A percentile compares a stretch with the other conserved stretches of the same genome.
Conservation (phyloP, 1,140 invertebrate species). For the Papilio helenus region DNA sequence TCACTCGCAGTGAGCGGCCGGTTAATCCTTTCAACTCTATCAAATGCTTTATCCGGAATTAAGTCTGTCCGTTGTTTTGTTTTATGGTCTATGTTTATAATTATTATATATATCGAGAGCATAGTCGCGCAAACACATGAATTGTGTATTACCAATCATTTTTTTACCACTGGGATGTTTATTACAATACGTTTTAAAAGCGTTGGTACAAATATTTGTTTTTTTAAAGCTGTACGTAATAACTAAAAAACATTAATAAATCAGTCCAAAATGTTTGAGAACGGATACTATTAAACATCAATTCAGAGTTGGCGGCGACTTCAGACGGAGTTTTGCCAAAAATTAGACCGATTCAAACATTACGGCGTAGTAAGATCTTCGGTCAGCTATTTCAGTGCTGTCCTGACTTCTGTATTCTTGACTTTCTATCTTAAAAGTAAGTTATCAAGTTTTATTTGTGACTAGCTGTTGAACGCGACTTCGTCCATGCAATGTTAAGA, state of each 20-base stretch:
- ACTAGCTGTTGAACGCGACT: no score
- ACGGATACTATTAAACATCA: not conserved
- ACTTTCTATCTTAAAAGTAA: no score
- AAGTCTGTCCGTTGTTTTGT: conserved; percentile 21
- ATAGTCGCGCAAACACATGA: no score
- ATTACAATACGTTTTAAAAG: no score
- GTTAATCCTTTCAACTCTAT: conserved; percentile 13
- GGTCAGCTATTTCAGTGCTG: not conserved
- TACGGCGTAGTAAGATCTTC: not conserved
- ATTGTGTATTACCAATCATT: no score
- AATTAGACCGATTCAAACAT: not conserved
- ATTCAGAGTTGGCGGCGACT: not conserved
- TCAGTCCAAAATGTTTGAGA: not conserved
- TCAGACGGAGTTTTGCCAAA: conserved; percentile 7
- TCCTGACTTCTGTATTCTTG: not conserved
- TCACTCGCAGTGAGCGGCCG: conserved; percentile 17
- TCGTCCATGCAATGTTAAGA: no score
- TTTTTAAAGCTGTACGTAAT: not conserved
- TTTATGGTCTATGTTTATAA: not conserved
- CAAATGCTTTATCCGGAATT: conserved; percentile 23
- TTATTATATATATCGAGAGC: not conserved
- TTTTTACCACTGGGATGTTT: no score
- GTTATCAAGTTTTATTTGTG: no score
- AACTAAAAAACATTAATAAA: not conserved
- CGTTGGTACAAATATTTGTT: no score